Conservation (phyloP, 2,113 vertebrate genomes). For the Ornithorhynchus anatinus region DNA sequence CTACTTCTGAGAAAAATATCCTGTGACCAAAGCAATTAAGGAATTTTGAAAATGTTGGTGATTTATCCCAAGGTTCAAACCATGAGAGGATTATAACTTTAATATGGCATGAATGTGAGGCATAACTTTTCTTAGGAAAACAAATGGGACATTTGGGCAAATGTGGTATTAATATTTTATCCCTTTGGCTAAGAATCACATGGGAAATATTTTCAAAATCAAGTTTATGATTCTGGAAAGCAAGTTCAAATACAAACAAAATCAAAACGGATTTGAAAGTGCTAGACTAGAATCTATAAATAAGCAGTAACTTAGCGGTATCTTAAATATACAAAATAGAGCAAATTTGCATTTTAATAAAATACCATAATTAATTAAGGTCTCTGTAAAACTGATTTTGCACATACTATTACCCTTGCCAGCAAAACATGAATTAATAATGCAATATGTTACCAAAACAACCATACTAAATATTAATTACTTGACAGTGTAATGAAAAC, state of each 20-base stretch:
- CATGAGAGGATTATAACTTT: not conserved
- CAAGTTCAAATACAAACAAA: slow-evolving; percentile 14
- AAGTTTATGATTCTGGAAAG: slow-evolving; percentile 10
- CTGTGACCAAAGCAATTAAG: slow-evolving; percentile 19
- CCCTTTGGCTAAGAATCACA: not conserved
- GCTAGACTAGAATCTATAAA: not conserved
- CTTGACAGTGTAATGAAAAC: slow-evolving; percentile 50
- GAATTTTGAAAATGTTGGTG: slow-evolving; percentile 15
- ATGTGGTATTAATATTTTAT: slow-evolving; percentile 10
- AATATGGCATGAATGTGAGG: slow-evolving; percentile 11
- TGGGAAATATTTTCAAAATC: slow-evolving; percentile 1
- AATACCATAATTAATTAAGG: slow-evolving; percentile 31
- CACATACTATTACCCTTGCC: slow-evolving; percentile 18
- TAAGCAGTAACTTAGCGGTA: slow-evolving; percentile 27
- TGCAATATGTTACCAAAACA: slow-evolving; percentile 42
- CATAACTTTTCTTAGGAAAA: slow-evolving; percentile 10
- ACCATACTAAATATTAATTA: slow-evolving; percentile 58
- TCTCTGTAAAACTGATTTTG: slow-evolving; percentile 34
- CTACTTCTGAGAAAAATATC: not conserved
- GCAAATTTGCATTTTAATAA: slow-evolving; percentile 45
- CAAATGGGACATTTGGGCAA: slow-evolving; percentile 21
- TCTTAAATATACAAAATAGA: slow-evolving; percentile 34
- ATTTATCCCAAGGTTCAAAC: slow-evolving; percentile 9
- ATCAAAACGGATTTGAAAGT: slow-evolving; percentile 10
- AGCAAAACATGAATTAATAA: slow-evolving; percentile 44